These are phyloP conservation scores for Rhyacophila brunnea DNA, from an alignment of 1,140 invertebrate genomes.

Conservation along the genomic window DNA sequence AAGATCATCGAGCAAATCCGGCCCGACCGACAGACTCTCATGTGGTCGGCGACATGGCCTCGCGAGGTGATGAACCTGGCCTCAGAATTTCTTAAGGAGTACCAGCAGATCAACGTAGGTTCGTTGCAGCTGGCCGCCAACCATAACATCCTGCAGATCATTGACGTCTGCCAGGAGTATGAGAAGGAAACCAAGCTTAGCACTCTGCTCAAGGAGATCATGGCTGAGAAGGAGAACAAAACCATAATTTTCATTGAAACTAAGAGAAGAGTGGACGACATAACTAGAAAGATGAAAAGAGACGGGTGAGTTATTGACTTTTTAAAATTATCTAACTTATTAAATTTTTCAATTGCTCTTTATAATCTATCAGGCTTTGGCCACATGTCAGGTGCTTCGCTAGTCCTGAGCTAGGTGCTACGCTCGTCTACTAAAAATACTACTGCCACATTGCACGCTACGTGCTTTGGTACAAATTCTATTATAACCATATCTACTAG, in stretches of 20 bases:
- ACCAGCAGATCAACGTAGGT: conserved; percentile 88
- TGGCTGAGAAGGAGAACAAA: conserved; percentile 83
- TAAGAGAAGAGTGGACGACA: conserved; percentile 86
- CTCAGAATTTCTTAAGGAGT: conserved; percentile 85
- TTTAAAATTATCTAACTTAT: too few species aligned
- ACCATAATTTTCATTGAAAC: conserved; percentile 92
- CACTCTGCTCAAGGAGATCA: conserved; percentile 79
- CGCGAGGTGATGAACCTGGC: conserved; percentile 86
- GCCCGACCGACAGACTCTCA: conserved; percentile 69
- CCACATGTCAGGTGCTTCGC: too few species aligned
- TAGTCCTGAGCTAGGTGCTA: too few species aligned
- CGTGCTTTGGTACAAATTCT: too few species aligned
- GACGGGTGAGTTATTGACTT: conserved; percentile 65
- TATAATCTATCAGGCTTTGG: too few species aligned
- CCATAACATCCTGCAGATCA: conserved; percentile 90
- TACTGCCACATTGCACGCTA: too few species aligned
- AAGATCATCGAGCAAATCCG: conserved; percentile 95
- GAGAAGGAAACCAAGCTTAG: conserved; percentile 77
- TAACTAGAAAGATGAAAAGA: conserved; percentile 81
- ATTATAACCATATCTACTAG: too few species aligned
- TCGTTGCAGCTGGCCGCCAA: conserved; percentile 83
- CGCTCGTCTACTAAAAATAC: too few species aligned
- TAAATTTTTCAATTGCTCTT: too few species aligned
- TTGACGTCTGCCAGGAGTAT: conserved; percentile 83
- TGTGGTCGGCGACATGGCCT: conserved; percentile 96